These are phyloP conservation scores for Archips crataeganus DNA, from an alignment of 2,888 invertebrate species.

Conservation along the genomic window DNA sequence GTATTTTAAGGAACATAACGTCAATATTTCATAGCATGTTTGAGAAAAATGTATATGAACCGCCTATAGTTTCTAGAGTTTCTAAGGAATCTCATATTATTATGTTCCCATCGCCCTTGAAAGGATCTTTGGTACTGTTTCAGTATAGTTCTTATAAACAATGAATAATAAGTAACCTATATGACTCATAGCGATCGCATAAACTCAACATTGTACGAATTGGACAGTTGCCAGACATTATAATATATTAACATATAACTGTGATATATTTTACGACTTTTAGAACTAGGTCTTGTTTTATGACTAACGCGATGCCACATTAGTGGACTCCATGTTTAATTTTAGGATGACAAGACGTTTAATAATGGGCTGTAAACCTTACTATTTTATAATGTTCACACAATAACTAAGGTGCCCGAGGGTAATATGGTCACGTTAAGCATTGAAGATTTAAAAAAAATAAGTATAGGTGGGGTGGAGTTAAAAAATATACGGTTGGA, in stretches of 20 bases:
- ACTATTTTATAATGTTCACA: too few relatives aligned
- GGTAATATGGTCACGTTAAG: too few relatives aligned
- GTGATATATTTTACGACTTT: constrained; percentile 18
- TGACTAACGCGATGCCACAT: not conserved
- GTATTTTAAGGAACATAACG: too few relatives aligned
- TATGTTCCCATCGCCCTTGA: not conserved
- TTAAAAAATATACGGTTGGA: too few relatives aligned
- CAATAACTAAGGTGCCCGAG: too few relatives aligned
- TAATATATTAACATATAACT: constrained; percentile 20
- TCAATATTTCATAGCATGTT: too few relatives aligned
- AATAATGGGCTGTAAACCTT: too few relatives aligned
- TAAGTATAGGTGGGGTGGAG: too few relatives aligned
- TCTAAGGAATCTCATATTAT: too few relatives aligned
- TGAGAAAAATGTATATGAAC: too few relatives aligned
- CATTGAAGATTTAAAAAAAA: too few relatives aligned
- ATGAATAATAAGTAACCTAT: not conserved
- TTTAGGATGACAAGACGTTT: not conserved
- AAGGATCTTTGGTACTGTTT: not conserved
- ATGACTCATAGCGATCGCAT: constrained; percentile 3
- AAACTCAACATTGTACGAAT: constrained; percentile 1
- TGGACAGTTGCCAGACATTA: constrained; percentile 19
- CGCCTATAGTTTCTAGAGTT: too few relatives aligned
- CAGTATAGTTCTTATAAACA: not conserved
- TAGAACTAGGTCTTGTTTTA: constrained; percentile 10
- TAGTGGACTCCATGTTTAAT: not conserved